phyloP scores from a whole-genome alignment of 2,888 invertebrate genomes.

The Camponotus fellah region DNA sequence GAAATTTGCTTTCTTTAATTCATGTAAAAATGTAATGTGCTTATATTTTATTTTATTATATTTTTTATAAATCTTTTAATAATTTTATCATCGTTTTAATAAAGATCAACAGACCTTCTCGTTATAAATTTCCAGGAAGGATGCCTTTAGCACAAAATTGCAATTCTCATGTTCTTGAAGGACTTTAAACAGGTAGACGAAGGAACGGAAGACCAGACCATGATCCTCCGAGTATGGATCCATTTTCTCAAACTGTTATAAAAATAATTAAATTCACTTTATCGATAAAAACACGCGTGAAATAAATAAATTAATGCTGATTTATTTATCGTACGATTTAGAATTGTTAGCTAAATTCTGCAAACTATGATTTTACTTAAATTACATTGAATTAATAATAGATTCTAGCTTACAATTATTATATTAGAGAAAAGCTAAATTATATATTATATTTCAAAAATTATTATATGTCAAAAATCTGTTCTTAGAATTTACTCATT shows the following conservation, averaged over 20 bases:
- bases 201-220: slow-evolving; percentile 96
- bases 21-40: background rate
- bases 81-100: slow-evolving; percentile 12
- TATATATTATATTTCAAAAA: background rate
- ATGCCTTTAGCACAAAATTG: slow-evolving; percentile 95
- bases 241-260: slow-evolving; percentile 88
- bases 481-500: background rate
- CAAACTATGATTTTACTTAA: background rate
- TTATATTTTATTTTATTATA: slow-evolving; percentile 9
- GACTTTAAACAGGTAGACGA: slow-evolving; percentile 95
- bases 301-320: background rate
- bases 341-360: background rate
- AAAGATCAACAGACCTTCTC: slow-evolving; percentile 91
- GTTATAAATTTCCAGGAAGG: slow-evolving; percentile 98
- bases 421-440: background rate
- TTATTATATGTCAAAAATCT: background rate
- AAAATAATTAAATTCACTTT: slow-evolving; percentile 36
- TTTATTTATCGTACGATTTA: background rate
- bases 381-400: background rate
- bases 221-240: slow-evolving; percentile 91
- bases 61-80: background rate
- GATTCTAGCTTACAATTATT: too few relatives aligned
- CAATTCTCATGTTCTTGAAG: slow-evolving; percentile 92
- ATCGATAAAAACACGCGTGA: background rate
- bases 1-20: background rate